These are phyloP conservation scores for Copidosoma aretas DNA, from an alignment of 2,888 invertebrate genomes.

Conservation along the genomic window DNA sequence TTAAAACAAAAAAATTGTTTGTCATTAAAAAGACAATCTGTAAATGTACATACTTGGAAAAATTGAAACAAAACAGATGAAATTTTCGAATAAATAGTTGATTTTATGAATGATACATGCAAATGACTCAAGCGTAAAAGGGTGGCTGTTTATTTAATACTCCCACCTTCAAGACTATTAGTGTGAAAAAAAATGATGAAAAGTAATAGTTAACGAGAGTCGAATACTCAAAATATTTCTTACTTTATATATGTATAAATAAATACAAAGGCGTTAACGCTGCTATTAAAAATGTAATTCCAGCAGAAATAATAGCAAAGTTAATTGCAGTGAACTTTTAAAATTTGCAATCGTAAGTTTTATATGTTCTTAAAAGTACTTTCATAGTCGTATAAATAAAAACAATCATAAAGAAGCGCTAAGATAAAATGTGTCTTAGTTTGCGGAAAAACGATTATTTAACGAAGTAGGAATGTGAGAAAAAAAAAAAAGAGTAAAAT, in stretches of 20 bases:
- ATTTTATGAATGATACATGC: conserved; percentile 46
- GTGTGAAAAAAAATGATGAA: conserved; percentile 7
- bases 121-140: conserved; percentile 46
- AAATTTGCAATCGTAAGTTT: conserved; percentile 58
- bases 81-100: conserved; percentile 47
- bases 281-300: conserved; percentile 51
- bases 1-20: conserved; percentile 42
- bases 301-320: conserved; percentile 41
- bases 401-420: conserved; percentile 48
- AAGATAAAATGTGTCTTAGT: conserved; percentile 36
- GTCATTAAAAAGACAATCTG: conserved; percentile 55
- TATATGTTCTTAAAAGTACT: conserved; percentile 58
- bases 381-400: conserved; percentile 48
- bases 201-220: conserved; percentile 46
- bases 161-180: conserved; percentile 25
- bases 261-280: conserved; percentile 40
- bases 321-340: conserved; percentile 43
- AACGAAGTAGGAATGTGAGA: conserved; percentile 16
- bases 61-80: conserved; percentile 36
- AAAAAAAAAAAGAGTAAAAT: conserved; percentile 22
- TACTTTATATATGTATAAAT: conserved; percentile 58
- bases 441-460: conserved; percentile 31
- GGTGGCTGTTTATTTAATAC: conserved; percentile 34
- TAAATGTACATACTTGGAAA: conserved; percentile 55
- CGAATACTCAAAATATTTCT: conserved; percentile 61